Base-by-base conservation (phyloP, 2,797 vertebrate genomes). In the Thunnus albacares region DNA sequence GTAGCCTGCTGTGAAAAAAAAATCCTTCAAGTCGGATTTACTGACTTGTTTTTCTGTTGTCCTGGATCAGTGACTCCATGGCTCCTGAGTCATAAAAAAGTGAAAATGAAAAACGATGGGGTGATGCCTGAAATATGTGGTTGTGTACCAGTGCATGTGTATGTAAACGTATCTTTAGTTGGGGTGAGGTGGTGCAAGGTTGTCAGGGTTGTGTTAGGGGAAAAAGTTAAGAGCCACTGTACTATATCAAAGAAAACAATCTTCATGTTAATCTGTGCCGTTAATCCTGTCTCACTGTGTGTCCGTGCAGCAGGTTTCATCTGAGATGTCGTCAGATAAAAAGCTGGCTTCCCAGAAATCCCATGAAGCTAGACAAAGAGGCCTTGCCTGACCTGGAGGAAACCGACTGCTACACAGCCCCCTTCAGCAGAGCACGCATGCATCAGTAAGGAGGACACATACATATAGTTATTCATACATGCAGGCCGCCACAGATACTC, bases 351-450 rank as follows among this genome's bases (percentile, higher is more conserved):
- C 97, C 98, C 35, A 96, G 93, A 89, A 99, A 99, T 89, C 98
- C 98, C 4, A 99, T 99, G 98, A 97, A 98, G 93, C 96, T 99
- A 12, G 98, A 99, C 93, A 99, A 99, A 90, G 97, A 98, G 87
- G 97, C 97, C 0, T 90, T 99, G 65, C 98, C 98, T 64, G 97
- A 99, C 82, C 94, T 99, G 74, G 97, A 99, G 88, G 97, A 98
- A 60, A 97, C 96, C 0, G 97, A 98, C 94, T 99, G 98, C 90
- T 99, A 99, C 92, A 99, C 98, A 0, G 98, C 98, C 0, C 98
- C 98, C n/a, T 99, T 99, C 89, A 99, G 97, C 93, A 93, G 97
- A 6, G 96, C 98, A 0, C 97, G 98, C 83, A 98, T 98, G 85
- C 98, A 99, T 92, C 98, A 99, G 98, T 99, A 94, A 94, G 95